Evolutionary conservation across 2,113 vertebrate genomes (phyloP), one percentile per base, ranked within the genome.

Genomic region (Pao palembangensis): DNA sequence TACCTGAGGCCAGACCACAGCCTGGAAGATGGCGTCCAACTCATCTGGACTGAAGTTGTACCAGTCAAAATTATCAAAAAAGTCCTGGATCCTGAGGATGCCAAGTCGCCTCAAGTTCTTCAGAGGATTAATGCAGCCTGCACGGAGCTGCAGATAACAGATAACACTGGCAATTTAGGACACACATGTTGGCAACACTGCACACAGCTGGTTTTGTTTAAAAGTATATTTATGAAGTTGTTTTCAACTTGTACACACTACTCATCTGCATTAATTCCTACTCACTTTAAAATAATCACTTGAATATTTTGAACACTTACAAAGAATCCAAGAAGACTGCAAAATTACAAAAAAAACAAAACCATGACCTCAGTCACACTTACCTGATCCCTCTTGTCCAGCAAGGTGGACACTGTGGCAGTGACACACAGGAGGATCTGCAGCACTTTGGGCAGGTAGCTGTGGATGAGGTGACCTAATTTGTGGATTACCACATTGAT

Each of bases 1-100:
- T n/a, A n/a, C 96, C 93, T 97, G 95, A 75, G 95, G 94, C 96
- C 95, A 99, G 14, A 99, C 86, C 4, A 89, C 90, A n/a, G 92
- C 93, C 52, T 91, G 81, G 69, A 98, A 98, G 56, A 96, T 84
- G 0, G 89, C 95, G 21, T 99, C 93, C n/a, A 95, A 84, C 83
- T 99, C 95, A 56, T 95, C 94, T 2, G 78, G 59, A 54, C 75
- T 92, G 82, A 96, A 99, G 56, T 21, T 86, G 85, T 96, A 95
- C 1, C 79, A 92, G 56, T 98, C 95, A 63, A 94, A 93, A 49
- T 88, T 87, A 34, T 92, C 88, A 67, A 99, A 98, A 83, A 98
- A 98, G 42, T 94, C 93, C 8, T 76, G 90, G 55, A 97, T 81
- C 78, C 93, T 93, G 76, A 94, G 93, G 72, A 96, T 86, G 21